Conservation (phyloP, 2,888 invertebrate genomes). For the Willowsia nigromaculata region DNA sequence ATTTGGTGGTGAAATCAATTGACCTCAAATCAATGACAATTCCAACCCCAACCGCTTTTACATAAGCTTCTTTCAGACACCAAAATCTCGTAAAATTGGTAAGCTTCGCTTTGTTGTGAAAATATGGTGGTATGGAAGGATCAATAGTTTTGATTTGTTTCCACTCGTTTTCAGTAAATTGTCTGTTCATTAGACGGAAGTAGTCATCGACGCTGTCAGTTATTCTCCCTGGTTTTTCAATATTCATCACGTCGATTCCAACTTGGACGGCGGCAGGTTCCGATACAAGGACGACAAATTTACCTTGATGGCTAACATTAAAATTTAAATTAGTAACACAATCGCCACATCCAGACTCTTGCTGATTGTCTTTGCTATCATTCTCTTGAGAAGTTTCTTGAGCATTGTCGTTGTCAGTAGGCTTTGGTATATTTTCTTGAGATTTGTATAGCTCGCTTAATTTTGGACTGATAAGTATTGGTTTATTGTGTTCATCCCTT, state of each 20-base stretch:
- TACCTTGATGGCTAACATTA: slow-evolving; percentile 96
- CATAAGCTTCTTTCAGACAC: slow-evolving; percentile 96
- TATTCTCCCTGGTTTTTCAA: slow-evolving; percentile 87
- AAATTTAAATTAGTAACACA: slow-evolving; percentile 83
- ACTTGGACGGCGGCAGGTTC: slow-evolving; percentile 82
- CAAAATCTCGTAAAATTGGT: slow-evolving; percentile 92
- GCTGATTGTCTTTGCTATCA: slow-evolving; percentile 29
- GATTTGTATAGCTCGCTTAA: slow-evolving; percentile 22
- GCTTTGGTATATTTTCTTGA: background rate
- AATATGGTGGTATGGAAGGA: slow-evolving; percentile 81
- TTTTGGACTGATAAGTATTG: slow-evolving; percentile 81
- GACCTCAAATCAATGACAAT: slow-evolving; percentile 88
- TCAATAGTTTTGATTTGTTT: slow-evolving; percentile 84
- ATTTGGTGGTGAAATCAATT: slow-evolving; percentile 87
- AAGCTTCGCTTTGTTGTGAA: slow-evolving; percentile 83
- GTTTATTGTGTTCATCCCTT: slow-evolving; percentile 87
- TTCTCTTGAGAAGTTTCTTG: slow-evolving; percentile 25
- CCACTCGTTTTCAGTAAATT: slow-evolving; percentile 93
- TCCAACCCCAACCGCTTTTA: slow-evolving; percentile 94
- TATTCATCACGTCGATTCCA: slow-evolving; percentile 94
- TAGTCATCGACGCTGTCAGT: slow-evolving; percentile 86
- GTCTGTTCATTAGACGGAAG: slow-evolving; percentile 92
- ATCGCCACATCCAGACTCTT: slow-evolving; percentile 3
- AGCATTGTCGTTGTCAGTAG: slow-evolving; percentile 43
- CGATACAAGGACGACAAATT: slow-evolving; percentile 90